phyloP scores from a whole-genome alignment of 2,113 vertebrate genomes.

The Mesocricetus auratus region DNA sequence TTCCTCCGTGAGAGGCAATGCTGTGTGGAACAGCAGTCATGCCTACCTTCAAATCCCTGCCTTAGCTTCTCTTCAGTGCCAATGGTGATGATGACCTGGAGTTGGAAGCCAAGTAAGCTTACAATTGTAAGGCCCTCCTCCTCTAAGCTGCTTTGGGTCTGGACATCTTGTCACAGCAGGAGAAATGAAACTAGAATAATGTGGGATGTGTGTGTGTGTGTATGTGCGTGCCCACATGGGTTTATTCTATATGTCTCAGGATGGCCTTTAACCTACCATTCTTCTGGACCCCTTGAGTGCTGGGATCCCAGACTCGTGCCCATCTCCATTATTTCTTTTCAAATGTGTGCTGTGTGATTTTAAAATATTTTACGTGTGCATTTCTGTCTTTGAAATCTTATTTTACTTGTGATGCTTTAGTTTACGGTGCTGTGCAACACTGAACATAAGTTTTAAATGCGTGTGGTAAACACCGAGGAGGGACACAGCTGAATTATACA shows the following conservation, averaged over 20 bases:
- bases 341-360: not conserved
- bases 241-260: not conserved
- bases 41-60: not conserved
- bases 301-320: not conserved
- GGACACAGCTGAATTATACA: not conserved
- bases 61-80: not conserved
- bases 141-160: not conserved
- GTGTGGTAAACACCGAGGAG: not conserved
- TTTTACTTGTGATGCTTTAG: not conserved
- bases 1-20: not conserved
- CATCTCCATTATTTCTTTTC: not conserved
- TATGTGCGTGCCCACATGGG: not conserved
- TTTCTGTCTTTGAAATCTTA: not conserved
- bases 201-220: not conserved
- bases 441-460: not conserved
- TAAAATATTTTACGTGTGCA: not conserved
- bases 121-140: too few species aligned
- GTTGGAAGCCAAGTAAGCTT: too few species aligned
- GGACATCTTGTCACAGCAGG: not conserved
- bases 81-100: not conserved
- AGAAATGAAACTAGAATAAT: not conserved
- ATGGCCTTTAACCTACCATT: not conserved
- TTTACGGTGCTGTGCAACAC: not conserved
- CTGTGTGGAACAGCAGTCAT: not conserved
- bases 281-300: not conserved